A percentile compares a stretch with the other conserved stretches of the same genome.
Conservation (phyloP, 2,113 vertebrate genomes). For the Saiga tatarica region DNA sequence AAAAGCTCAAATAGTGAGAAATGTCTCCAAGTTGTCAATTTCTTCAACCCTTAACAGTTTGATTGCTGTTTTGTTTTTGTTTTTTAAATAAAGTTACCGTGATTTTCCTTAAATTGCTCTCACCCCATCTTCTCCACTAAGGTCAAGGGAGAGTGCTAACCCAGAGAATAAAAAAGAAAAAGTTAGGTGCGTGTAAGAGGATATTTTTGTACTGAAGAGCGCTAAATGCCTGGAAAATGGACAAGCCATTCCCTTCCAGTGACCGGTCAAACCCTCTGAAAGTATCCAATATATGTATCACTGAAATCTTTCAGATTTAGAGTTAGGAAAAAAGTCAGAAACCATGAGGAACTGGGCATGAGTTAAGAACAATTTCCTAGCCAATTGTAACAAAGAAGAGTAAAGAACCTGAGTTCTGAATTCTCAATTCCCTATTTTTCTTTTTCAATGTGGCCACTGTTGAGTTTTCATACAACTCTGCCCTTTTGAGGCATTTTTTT, state of each 20-base stretch:
- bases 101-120: not conserved
- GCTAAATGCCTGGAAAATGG: not conserved
- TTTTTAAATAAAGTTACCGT: not conserved
- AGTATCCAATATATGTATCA: not conserved
- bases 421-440: not conserved
- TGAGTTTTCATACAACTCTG: not conserved
- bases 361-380: not conserved
- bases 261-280: not conserved
- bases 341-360: not conserved
- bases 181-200: not conserved
- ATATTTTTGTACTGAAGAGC: not conserved
- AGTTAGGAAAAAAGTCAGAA: not conserved
- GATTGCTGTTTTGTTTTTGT: not conserved
- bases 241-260: not conserved
- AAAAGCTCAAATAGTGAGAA: not conserved
- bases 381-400: not conserved
- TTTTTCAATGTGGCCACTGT: not conserved
- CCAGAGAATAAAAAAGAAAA: not conserved
- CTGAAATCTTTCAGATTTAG: not conserved
- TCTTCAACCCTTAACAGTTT: not conserved
- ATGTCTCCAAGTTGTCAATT: not conserved
- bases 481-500: not conserved
- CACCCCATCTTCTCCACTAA: not conserved
- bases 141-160: not conserved
- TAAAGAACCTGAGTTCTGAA: not conserved